Base-by-base conservation (phyloP, 2,113 vertebrate genomes). In the Hypanus sabinus region DNA sequence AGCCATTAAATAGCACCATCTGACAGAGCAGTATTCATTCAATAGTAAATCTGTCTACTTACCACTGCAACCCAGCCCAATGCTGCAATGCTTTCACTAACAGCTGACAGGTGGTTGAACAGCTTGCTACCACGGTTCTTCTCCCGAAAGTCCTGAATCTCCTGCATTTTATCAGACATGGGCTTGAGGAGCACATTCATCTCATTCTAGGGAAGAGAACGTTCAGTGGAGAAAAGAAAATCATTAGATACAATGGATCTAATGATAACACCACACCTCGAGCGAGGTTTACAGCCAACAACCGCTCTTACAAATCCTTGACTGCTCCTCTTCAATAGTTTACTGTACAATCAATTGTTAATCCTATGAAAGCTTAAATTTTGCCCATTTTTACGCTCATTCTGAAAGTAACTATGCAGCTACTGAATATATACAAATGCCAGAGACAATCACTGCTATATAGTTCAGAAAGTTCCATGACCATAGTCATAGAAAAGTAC, bases 31-130 rank as follows among this genome's bases (percentile, higher is more conserved):
- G 88, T 16, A 92, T 71, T 92, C 2, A 70, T 70, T 92, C 33
- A 24, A 38, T 70, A 36, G n/a, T 0, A 92, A 24, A 0, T 0
- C 12, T 71, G 6, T 6, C 75, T 83, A 96, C 96, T 97, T 95
- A 99, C 99, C 98, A 99, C 98, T 8, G 99, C 96, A 95, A 99
- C 97, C 99, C 99, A 99, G 4, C 98, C 99, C 33, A 99, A 97
- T 14, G 98, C 99, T 0, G 98, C 97, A 95, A 99, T 98, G 97
- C 99, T 99, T 95, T 99, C 99, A 7, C 99, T 99, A 95, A 99
- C 96, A 0, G 99, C 99, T 0, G 98, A 99, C 57, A 99, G 97
- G 95, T 99, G 99, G 95, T 99, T 99, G 95, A 99, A 99, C 96
- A 99, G 96, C 94, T 94, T 60, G 95, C 98, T 98, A 30, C 98